Evolutionary conservation across 2,888 invertebrate species (phyloP), one percentile per base, ranked within the genome.

Genomic region (Leptinotarsa rubiginosa): DNA sequence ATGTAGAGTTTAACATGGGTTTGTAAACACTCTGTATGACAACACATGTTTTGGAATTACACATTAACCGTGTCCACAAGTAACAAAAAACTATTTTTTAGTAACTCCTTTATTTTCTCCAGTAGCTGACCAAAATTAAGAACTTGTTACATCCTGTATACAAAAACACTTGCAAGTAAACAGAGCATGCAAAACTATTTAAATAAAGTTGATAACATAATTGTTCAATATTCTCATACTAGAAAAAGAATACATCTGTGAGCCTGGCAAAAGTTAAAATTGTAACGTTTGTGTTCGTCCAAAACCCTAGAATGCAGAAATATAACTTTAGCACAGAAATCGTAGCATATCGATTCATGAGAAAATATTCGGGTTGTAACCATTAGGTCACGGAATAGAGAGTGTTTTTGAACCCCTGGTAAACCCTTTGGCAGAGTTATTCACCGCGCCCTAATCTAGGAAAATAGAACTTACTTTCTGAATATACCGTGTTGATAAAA

Each of bases 401-500:
- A 12, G 7, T 47, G 47, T 54, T 13, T 52, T 49, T 4, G 13
- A 20, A 54, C 3, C 20, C 10, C 20, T 47, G 18, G 41, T 65
- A 54, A 50, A 59, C 16, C 31, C 67, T 62, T 66, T 59, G 15
- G 25, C 4, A 49, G 50, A n/a, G 13, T 7, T 50, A 62, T 64
- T 41, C 47, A 75, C 75, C 74, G 77, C 74, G 65, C 77, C 75
- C 75, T 72, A 47, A 69, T 72, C 64, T 49, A 69, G 64, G 49
- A 50, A 78, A 75, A 65, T 72, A 75, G 74, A 70, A 80, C 82
- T 83, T 82, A 84, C 82, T 81, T 73, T 70, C 77, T 66, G 83
- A 84, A 79, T 82, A 81, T 76, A 84, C 84, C 76, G 81, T 79
- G 82, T 81, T 82, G 79, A 84, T 83, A 76, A 84, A 81, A 84